phyloP scores from a whole-genome alignment of 2,113 vertebrate genomes.

The Oncorhynchus gorbuscha region DNA sequence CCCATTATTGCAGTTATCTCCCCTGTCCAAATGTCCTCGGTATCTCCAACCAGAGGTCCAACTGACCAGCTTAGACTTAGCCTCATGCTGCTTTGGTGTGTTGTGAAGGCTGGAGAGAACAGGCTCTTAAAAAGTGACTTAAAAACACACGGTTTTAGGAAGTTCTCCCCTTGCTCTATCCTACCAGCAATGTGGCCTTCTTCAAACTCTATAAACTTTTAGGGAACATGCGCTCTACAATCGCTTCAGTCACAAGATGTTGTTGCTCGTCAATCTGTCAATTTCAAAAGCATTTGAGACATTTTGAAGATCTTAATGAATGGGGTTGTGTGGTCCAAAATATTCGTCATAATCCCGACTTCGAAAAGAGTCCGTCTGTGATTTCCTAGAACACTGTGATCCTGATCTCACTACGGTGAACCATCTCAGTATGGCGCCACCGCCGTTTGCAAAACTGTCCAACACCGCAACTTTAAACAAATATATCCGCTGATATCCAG shows the following conservation, averaged over 20 bases:
- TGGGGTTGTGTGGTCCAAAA: neutral
- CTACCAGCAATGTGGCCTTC: too few species aligned
- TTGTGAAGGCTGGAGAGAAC: neutral
- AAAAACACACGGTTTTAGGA: neutral
- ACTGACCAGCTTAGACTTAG: neutral
- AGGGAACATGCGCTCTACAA: too few species aligned
- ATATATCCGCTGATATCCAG: slow-evolving; percentile 44
- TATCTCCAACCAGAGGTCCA: slow-evolving; percentile 6
- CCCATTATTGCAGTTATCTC: slow-evolving; percentile 16
- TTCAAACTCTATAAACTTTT: too few species aligned
- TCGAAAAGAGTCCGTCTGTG: neutral
- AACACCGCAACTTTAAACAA: slow-evolving; percentile 36
- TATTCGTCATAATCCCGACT: neutral
- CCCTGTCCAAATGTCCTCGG: slow-evolving; percentile 20
- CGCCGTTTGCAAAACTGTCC: slow-evolving; percentile 34
- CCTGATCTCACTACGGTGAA: slow-evolving; percentile 1
- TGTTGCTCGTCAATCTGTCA: too few species aligned
- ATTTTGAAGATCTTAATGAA: neutral
- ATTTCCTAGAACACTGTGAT: slow-evolving; percentile 19
- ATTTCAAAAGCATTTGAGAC: too few species aligned
- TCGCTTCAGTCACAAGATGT: too few species aligned
- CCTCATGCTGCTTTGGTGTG: neutral
- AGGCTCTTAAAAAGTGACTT: neutral
- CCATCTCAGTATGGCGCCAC: slow-evolving; percentile 10
- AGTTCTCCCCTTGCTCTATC: neutral